A percentile compares a stretch with the other conserved stretches of the same genome.
Evolutionary conservation across 2,113 vertebrate species (phyloP).

Genomic region (Serilophus lunatus): DNA sequence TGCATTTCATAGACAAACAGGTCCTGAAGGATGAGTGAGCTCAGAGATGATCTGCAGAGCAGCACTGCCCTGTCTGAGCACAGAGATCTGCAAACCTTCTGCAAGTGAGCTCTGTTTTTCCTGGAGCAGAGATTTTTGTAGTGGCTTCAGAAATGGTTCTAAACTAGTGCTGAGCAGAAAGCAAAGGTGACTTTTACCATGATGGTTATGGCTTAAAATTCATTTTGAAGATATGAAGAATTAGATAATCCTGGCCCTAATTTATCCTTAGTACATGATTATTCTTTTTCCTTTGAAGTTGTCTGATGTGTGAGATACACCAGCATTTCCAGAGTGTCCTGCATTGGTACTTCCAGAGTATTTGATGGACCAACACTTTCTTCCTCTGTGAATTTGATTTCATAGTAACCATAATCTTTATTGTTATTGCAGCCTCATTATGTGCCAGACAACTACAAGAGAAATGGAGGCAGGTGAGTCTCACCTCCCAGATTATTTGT

Average conservation of each 20-base stretch:
- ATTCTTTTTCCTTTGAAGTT: background rate
- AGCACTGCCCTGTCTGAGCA: background rate
- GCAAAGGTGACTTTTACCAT: background rate
- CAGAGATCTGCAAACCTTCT: background rate
- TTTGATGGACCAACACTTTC: background rate
- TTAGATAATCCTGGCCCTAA: background rate
- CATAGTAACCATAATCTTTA: background rate
- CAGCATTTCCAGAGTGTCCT: background rate
- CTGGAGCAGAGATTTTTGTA: background rate
- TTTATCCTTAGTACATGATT: background rate
- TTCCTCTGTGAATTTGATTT: background rate
- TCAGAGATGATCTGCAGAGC: background rate
- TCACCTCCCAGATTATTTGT: background rate
- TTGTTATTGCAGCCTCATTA: slow-evolving; percentile 88
- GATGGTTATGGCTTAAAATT: background rate
- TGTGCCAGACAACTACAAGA: slow-evolving; percentile 98
- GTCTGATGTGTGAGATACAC: rapidly evolving
- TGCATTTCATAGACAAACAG: background rate
- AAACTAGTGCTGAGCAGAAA: background rate
- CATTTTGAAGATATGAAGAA: background rate
- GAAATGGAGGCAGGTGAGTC: slow-evolving; percentile 90
- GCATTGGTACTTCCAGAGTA: background rate
- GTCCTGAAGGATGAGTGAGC: too few relatives aligned
- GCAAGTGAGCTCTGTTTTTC: background rate
- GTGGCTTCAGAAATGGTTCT: background rate